A percentile compares a stretch with the other conserved stretches of the same genome.
These are phyloP conservation scores for Paedocypris micromegethes DNA, from an alignment of 2,797 vertebrate genomes.

Conservation along the genomic window DNA sequence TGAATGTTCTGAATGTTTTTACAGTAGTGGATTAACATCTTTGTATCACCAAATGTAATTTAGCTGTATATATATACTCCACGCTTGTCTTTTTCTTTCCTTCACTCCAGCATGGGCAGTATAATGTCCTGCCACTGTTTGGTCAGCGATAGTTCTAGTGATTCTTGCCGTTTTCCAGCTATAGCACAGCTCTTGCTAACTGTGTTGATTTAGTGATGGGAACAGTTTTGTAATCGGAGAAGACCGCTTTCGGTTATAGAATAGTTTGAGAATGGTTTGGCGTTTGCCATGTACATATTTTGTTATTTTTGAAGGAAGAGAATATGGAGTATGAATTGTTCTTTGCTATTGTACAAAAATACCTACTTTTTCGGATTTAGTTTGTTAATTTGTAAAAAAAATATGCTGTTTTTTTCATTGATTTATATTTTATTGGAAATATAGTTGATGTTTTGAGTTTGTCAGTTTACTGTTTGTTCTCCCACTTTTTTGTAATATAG, in stretches of 20 bases:
- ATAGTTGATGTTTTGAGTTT: constrained; percentile 57
- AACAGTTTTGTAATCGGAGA: constrained; percentile 58
- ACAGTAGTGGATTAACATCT: constrained; percentile 51
- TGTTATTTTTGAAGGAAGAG: constrained; percentile 62
- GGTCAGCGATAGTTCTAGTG: constrained; percentile 46
- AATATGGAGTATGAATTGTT: constrained; percentile 61
- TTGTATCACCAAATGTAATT: constrained; percentile 50
- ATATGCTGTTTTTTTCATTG: too few relatives aligned
- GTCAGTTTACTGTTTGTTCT: constrained; percentile 55
- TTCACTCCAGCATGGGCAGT: constrained; percentile 54
- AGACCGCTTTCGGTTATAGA: constrained; percentile 52
- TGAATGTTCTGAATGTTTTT: constrained; percentile 54
- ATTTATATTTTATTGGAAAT: too few relatives aligned
- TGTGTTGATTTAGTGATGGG: constrained; percentile 54
- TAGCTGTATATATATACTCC: constrained; percentile 55
- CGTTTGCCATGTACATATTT: constrained; percentile 67
- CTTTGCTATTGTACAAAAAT: constrained; percentile 50
- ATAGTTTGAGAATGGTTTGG: constrained; percentile 52
- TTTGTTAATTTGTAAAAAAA: too few relatives aligned
- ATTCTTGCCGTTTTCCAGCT: constrained; percentile 55
- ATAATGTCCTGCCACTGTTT: constrained; percentile 51
- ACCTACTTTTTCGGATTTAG: too few relatives aligned
- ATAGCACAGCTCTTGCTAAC: constrained; percentile 33
- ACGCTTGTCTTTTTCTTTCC: constrained; percentile 46
- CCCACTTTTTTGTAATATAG: constrained; percentile 33